Evolutionary conservation across 2,888 invertebrate species (phyloP).

Genomic region (Lycaena phlaeas): DNA sequence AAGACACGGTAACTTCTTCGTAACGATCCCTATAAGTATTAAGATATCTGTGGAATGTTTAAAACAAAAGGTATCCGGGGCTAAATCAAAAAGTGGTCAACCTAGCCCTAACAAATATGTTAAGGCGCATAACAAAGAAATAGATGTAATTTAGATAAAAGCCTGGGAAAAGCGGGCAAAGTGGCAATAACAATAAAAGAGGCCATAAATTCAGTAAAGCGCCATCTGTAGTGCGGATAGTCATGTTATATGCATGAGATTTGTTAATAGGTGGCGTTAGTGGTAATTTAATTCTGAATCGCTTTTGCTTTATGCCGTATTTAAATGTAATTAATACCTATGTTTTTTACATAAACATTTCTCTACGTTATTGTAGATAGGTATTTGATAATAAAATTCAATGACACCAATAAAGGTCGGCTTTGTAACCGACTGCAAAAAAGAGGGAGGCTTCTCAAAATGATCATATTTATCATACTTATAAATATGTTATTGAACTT

Average conservation of each 20-base stretch:
- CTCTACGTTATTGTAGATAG: too few species aligned
- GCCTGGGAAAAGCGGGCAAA: slow-evolving; percentile 46
- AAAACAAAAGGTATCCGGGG: too few species aligned
- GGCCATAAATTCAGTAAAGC: slow-evolving; percentile 46
- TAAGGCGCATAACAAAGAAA: slow-evolving; percentile 39
- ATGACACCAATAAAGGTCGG: too few species aligned
- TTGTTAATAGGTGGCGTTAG: slow-evolving; percentile 56
- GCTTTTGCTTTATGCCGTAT: slow-evolving; percentile 4
- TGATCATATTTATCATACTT: too few species aligned
- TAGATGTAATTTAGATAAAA: slow-evolving; percentile 57
- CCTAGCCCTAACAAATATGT: slow-evolving; percentile 40
- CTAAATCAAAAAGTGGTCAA: background rate
- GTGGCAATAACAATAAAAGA: slow-evolving; percentile 48
- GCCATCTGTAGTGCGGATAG: slow-evolving; percentile 44
- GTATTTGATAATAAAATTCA: too few species aligned
- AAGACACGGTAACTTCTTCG: too few species aligned
- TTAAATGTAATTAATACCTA: slow-evolving; percentile 1
- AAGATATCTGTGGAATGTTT: too few species aligned
- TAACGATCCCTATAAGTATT: too few species aligned
- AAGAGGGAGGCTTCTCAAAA: too few species aligned
- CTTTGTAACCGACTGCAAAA: too few species aligned
- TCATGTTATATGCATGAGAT: slow-evolving; percentile 57
- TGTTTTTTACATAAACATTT: too few species aligned
- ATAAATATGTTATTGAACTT: too few species aligned
- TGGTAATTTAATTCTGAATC: slow-evolving; percentile 43